Conservation (phyloP, 2,113 vertebrate genomes). For the Catagonus wagneri region DNA sequence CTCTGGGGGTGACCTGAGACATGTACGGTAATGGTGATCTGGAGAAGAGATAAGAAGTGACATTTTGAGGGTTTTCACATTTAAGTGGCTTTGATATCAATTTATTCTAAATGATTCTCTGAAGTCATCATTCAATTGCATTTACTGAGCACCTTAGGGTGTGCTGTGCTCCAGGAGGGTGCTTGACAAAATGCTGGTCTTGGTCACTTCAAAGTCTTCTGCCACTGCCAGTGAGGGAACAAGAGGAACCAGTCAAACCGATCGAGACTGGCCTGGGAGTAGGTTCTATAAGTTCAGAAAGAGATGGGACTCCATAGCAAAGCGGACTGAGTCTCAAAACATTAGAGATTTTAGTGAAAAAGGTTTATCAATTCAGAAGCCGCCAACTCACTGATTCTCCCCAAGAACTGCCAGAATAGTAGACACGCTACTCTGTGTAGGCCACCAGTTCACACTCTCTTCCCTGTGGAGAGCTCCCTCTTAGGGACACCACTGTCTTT, state of each 20-base stretch:
- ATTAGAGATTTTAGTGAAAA: background rate
- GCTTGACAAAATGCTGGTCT: background rate
- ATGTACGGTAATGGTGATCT: background rate
- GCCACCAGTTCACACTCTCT: background rate
- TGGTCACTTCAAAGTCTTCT: background rate
- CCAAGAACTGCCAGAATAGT: background rate
- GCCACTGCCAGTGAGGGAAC: background rate
- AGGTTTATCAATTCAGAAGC: background rate
- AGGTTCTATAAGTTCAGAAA: background rate
- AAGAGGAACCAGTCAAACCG: background rate
- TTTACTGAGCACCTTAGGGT: background rate
- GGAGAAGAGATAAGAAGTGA: background rate
- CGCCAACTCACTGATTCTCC: background rate
- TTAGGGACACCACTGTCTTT: background rate
- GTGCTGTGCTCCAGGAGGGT: background rate
- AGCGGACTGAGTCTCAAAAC: background rate
- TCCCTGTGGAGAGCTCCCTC: background rate
- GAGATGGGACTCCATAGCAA: background rate
- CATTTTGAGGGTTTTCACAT: background rate
- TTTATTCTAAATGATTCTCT: background rate
- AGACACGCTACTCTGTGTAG: background rate
- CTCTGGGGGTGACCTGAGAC: background rate
- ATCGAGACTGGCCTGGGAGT: background rate
- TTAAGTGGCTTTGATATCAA: background rate
- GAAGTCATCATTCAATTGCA: background rate